Percentiles rank a stretch among this genome's conserved stretches.
Conservation (phyloP, 2,888 invertebrate genomes). For the Margaritifera margaritifera region DNA sequence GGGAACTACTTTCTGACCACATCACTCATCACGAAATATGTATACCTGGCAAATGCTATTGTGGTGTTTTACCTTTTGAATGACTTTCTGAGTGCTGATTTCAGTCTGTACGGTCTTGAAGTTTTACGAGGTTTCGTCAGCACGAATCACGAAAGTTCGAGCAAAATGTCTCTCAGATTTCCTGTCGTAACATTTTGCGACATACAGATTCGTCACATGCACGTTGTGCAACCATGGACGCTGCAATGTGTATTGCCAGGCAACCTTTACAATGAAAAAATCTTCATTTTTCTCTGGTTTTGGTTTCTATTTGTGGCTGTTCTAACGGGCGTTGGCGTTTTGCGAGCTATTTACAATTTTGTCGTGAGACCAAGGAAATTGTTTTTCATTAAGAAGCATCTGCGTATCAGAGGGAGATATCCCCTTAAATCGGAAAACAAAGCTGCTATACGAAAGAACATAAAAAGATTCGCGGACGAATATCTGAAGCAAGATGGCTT, state of each 20-base stretch:
- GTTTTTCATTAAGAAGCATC: constrained; percentile 4
- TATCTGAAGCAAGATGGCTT: constrained; percentile 5
- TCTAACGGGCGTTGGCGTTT: background rate
- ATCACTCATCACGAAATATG: constrained; percentile 7
- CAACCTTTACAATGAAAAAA: too few species aligned
- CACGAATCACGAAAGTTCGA: too few species aligned
- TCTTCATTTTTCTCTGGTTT: too few species aligned
- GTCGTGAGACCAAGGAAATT: constrained; percentile 1
- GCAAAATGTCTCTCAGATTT: too few species aligned
- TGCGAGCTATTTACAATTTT: constrained; percentile 5
- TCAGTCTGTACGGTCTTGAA: too few species aligned
- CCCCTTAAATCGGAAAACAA: background rate
- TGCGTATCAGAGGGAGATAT: background rate
- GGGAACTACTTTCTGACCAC: constrained; percentile 25
- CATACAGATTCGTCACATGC: too few species aligned
- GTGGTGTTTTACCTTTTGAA: constrained; percentile 23
- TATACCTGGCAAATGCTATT: constrained; percentile 14
- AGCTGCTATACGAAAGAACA: too few species aligned
- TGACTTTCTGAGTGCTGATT: constrained; percentile 17
- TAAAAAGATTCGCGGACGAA: background rate
- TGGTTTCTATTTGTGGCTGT: too few species aligned
- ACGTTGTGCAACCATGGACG: too few species aligned
- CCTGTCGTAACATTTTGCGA: too few species aligned
- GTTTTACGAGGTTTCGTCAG: too few species aligned
- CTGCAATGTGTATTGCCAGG: too few species aligned